These are phyloP conservation scores for Bradynema listronoti DNA, from an alignment of 1,140 invertebrate species.

Conservation along the genomic window DNA sequence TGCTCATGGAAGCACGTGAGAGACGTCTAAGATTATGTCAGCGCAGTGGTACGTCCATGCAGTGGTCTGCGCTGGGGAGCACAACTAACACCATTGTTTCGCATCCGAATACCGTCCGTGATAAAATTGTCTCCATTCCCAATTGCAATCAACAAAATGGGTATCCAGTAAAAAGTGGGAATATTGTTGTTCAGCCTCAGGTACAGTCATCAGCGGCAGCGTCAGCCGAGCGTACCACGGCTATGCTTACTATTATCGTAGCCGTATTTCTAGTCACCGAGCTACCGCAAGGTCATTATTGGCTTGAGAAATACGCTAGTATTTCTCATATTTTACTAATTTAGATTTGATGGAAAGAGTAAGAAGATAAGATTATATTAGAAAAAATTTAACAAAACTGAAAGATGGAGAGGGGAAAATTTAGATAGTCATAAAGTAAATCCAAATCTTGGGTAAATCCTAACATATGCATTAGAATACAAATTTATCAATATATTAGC, in stretches of 20 bases:
- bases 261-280: slow-evolving; percentile 55
- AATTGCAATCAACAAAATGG: slow-evolving; percentile 1
- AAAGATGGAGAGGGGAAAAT: no score
- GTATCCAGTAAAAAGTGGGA: background rate
- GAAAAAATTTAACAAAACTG: no score
- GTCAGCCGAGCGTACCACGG: slow-evolving; percentile 52
- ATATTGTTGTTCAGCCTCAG: no score
- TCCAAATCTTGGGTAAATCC: no score
- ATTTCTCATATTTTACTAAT: slow-evolving; percentile 2
- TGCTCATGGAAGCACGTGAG: slow-evolving; percentile 53
- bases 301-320: no score
- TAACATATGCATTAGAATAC: no score
- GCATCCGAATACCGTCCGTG: background rate
- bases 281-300: slow-evolving; percentile 56
- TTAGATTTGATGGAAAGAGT: slow-evolving; percentile 12
- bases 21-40: slow-evolving; percentile 39
- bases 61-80: background rate
- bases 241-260: slow-evolving; percentile 55
- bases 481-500: no score
- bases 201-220: background rate
- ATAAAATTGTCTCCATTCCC: background rate
- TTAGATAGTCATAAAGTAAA: no score
- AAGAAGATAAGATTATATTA: background rate
- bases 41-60: slow-evolving; percentile 12
- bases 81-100: background rate